A percentile compares a stretch with the other conserved stretches of the same genome.
Evolutionary conservation across 2,888 invertebrate species (phyloP).

Genomic region (Conops quadrifasciatus): DNA sequence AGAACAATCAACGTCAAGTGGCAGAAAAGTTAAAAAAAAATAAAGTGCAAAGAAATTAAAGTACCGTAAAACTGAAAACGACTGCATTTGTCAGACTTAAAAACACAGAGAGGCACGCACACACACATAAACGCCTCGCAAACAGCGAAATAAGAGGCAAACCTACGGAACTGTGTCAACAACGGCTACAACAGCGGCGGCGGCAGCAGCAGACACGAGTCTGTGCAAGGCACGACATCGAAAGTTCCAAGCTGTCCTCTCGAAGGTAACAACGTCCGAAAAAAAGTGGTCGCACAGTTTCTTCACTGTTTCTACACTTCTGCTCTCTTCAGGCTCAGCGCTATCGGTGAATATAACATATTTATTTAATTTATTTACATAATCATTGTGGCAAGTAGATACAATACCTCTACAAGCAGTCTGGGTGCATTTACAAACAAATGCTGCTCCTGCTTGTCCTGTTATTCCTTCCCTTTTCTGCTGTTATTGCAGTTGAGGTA

Average conservation of each 20-base stretch:
- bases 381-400: background rate
- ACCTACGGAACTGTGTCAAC: background rate
- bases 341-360: constrained; percentile 23
- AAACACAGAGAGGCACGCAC: background rate
- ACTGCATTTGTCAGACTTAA: background rate
- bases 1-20: constrained; percentile 16
- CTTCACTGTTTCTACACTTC: constrained; percentile 13
- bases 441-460: background rate
- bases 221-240: background rate
- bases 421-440: background rate
- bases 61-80: constrained; percentile 10
- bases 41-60: constrained; percentile 20
- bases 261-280: background rate
- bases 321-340: constrained; percentile 35
- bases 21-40: constrained; percentile 11
- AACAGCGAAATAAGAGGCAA: background rate
- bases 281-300: background rate
- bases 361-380: constrained; percentile 29
- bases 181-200: background rate
- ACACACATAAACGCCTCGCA: background rate
- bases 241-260: background rate
- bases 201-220: background rate
- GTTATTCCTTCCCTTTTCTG: too few relatives aligned
- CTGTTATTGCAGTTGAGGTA: too few relatives aligned
- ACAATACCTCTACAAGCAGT: background rate